Conservation (phyloP, 2,797 vertebrate species). For the Pseudochromis fuscus region DNA sequence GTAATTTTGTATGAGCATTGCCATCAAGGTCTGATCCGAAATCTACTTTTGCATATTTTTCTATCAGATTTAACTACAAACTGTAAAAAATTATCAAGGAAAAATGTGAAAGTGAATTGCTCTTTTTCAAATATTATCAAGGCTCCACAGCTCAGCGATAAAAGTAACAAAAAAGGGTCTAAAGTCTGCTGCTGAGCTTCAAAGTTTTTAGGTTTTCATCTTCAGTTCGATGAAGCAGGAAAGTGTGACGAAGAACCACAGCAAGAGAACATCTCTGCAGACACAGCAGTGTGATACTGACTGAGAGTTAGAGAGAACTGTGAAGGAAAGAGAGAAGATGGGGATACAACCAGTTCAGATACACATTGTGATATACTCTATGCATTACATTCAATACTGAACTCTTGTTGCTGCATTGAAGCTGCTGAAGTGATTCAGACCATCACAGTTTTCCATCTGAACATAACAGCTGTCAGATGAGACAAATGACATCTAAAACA, state of each 20-base stretch:
- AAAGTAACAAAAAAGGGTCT: neutral
- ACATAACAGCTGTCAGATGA: no score
- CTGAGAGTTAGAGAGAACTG: neutral
- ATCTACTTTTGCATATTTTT: neutral
- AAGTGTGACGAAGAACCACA: constrained; percentile 35
- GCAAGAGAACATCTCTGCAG: constrained; percentile 11
- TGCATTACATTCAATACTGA: constrained; percentile 1
- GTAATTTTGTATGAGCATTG: neutral
- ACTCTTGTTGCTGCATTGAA: constrained; percentile 36
- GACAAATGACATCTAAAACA: neutral
- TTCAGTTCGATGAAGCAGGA: constrained; percentile 19
- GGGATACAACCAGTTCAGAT: neutral
- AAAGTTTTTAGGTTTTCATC: constrained; percentile 25
- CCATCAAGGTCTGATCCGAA: neutral
- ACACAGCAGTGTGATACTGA: constrained; percentile 13
- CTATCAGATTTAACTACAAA: no score
- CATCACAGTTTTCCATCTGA: constrained; percentile 17
- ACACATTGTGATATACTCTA: constrained; percentile 8
- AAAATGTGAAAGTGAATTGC: neutral
- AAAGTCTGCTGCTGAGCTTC: neutral
- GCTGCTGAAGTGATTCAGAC: constrained; percentile 12
- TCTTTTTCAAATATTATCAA: no score
- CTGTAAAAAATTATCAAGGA: no score
- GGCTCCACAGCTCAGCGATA: neutral
- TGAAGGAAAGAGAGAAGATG: neutral